Evolutionary conservation across 2,888 invertebrate genomes (phyloP).

Genomic region (Macrophya alboannulata): DNA sequence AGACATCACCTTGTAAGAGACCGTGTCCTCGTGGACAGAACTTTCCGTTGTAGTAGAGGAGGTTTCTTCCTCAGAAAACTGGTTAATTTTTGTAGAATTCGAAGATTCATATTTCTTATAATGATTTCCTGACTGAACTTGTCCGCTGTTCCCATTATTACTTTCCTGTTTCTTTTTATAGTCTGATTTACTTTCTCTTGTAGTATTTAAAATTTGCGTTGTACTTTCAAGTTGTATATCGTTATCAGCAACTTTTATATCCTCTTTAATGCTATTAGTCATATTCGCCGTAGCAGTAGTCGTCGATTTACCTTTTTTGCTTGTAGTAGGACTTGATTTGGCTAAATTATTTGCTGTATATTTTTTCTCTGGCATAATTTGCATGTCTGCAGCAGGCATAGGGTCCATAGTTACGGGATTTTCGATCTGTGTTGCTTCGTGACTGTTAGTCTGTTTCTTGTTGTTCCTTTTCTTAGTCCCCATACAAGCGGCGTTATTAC

Average conservation of each 20-base stretch:
- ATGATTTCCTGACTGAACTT: slow-evolving; percentile 72
- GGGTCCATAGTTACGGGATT: slow-evolving; percentile 58
- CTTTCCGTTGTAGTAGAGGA: slow-evolving; percentile 88
- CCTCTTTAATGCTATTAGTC: slow-evolving; percentile 68
- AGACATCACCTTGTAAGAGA: slow-evolving; percentile 71
- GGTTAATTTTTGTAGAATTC: slow-evolving; percentile 74
- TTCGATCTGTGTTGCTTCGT: slow-evolving; percentile 55
- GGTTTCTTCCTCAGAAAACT: slow-evolving; percentile 84
- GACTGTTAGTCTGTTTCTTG: slow-evolving; percentile 62
- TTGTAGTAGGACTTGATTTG: slow-evolving; percentile 71
- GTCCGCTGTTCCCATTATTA: slow-evolving; percentile 62
- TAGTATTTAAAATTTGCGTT: slow-evolving; percentile 44
- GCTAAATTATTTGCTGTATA: slow-evolving; percentile 62
- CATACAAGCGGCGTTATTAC: slow-evolving; percentile 56
- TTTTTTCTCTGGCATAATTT: slow-evolving; percentile 67
- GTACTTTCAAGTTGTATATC: slow-evolving; percentile 74
- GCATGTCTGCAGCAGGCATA: slow-evolving; percentile 60
- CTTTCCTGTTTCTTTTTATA: slow-evolving; percentile 71
- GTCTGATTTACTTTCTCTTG: slow-evolving; percentile 66
- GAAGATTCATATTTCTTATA: slow-evolving; percentile 75
- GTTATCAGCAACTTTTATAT: slow-evolving; percentile 76
- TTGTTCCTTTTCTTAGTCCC: slow-evolving; percentile 67
- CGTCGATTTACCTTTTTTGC: slow-evolving; percentile 69
- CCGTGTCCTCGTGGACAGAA: slow-evolving; percentile 84
- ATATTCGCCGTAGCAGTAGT: slow-evolving; percentile 56